Conservation (phyloP, 1,140 invertebrate species). For the Wiebesia pumilae region DNA sequence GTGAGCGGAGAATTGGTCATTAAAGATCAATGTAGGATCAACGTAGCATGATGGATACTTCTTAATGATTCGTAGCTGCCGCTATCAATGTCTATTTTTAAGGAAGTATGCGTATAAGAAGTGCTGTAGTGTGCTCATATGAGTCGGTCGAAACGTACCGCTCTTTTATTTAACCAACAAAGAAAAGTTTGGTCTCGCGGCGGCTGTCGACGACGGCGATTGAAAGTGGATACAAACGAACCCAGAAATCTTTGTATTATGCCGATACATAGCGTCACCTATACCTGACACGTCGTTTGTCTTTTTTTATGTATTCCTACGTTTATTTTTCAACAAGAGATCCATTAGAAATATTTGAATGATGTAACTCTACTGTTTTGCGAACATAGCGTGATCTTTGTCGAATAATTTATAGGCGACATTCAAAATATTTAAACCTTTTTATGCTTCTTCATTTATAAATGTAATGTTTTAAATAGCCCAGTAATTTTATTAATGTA, state of each 20-base stretch:
- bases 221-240: neutral
- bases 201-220: neutral
- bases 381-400: neutral
- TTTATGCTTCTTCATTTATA: neutral
- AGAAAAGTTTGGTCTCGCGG: neutral
- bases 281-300: neutral
- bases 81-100: neutral
- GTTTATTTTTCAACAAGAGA: constrained; percentile 18
- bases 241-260: neutral
- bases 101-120: neutral
- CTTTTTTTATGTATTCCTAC: constrained; percentile 12
- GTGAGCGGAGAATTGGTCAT: constrained; percentile 38
- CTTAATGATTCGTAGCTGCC: constrained; percentile 42
- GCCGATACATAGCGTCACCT: neutral
- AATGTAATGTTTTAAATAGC: no score
- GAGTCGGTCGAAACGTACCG: neutral
- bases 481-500: no score
- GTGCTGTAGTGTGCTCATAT: no score
- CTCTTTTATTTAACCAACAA: constrained; percentile 21
- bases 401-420: neutral
- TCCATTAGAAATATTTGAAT: constrained; percentile 9
- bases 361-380: neutral
- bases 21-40: constrained; percentile 34
- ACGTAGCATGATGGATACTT: constrained; percentile 40
- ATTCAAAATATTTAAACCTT: neutral